A percentile compares a stretch with the other conserved stretches of the same genome.
Evolutionary conservation across 1,140 invertebrate species (phyloP).

Genomic region (Gerris buenoi): DNA sequence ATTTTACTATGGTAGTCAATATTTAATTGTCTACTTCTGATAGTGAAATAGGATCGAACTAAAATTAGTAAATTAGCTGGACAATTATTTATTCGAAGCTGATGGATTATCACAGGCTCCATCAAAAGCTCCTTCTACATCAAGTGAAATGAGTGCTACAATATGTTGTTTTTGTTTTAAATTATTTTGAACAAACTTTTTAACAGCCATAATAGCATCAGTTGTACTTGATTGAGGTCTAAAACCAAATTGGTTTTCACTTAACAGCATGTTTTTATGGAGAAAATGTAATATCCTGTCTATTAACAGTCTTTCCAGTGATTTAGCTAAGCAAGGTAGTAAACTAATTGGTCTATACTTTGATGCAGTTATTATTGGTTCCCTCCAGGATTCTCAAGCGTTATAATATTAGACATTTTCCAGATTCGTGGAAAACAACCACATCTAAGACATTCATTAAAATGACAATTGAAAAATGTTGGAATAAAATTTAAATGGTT

Average conservation of each 20-base stretch:
- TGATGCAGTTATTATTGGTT: not conserved
- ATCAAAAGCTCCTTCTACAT: not conserved
- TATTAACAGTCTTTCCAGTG: constrained; percentile 5
- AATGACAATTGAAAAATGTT: not conserved
- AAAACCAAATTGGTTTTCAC: constrained; percentile 7
- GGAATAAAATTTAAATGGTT: not conserved
- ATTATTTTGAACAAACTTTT: not conserved
- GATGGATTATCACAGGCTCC: not conserved
- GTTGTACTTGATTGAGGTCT: constrained; percentile 2
- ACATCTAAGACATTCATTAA: not conserved
- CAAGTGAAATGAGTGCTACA: not conserved
- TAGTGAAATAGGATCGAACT: not conserved
- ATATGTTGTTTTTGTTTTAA: not conserved
- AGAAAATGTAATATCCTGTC: constrained; percentile 3
- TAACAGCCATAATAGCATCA: not conserved
- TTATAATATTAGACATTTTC: not conserved
- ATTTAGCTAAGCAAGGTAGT: not conserved
- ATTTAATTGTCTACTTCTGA: not conserved
- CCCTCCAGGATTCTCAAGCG: constrained; percentile 1
- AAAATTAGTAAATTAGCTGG: not conserved
- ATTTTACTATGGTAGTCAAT: not conserved
- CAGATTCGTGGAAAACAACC: constrained; percentile 1
- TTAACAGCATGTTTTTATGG: not conserved
- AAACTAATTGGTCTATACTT: constrained; percentile 8
- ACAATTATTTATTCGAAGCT: not conserved